These are phyloP conservation scores for Crypturellus undulatus DNA, from an alignment of 2,113 vertebrate genomes.

Conservation along the genomic window DNA sequence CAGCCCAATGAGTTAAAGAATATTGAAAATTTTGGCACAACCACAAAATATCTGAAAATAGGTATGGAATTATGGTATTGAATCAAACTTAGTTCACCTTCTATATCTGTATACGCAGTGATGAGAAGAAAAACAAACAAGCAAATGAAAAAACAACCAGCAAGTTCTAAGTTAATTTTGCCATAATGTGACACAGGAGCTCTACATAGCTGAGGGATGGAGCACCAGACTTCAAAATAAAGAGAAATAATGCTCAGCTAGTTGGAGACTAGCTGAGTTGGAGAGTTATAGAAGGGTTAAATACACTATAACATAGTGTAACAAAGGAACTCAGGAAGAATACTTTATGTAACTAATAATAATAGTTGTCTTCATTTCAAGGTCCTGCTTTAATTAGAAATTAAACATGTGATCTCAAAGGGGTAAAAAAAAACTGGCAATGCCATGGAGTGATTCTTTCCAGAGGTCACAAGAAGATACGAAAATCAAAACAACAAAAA, in stretches of 20 bases:
- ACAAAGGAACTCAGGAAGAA: not conserved
- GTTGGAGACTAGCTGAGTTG: rapidly evolving
- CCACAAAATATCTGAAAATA: not conserved
- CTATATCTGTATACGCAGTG: not conserved
- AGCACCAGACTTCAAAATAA: not conserved
- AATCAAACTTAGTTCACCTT: not conserved
- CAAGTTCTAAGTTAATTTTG: not conserved
- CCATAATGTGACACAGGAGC: too few relatives aligned
- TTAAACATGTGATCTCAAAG: rapidly evolving
- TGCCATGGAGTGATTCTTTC: not conserved
- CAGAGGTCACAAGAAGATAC: not conserved
- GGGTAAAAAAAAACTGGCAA: not conserved
- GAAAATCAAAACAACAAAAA: not conserved
- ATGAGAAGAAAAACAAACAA: not conserved
- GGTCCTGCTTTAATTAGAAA: not conserved
- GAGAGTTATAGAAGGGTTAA: not conserved
- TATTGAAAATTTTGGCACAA: not conserved
- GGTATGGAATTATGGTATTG: not conserved
- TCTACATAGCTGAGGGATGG: not conserved
- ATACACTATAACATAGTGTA: not conserved
- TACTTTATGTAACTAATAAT: not conserved
- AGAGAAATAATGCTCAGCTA: not conserved
- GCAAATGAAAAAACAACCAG: not conserved
- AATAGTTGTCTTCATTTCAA: not conserved
- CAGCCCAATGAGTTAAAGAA: not conserved